Evolutionary conservation across 2,888 invertebrate species (phyloP), one percentile per base, ranked within the genome.

Genomic region (Chalcis sispes): DNA sequence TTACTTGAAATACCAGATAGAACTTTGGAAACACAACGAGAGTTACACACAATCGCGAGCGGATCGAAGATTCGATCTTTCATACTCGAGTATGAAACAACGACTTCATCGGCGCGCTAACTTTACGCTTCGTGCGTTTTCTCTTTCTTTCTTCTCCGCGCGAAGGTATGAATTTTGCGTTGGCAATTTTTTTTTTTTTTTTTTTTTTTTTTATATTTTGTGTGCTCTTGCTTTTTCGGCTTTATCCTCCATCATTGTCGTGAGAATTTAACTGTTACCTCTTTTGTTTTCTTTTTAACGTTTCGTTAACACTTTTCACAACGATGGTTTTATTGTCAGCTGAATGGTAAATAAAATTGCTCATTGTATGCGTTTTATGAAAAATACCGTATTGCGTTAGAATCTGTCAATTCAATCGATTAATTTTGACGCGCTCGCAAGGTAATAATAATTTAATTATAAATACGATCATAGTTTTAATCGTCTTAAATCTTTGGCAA

Each of bases 61-160:
- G 23, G 65, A 72, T 50, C n/a, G 58, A 20, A 72, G 72, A 72
- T 72, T 25, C 13, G 25, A 65, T 72, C 72, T 65, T 4, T 25
- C 52, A 25, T 52, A 66, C n/a, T n/a, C n/a, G n/a, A n/a, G n/a
- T n/a, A n/a, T n/a, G n/a, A n/a, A n/a, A 48, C 32, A 40, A n/a
- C 36, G 25, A 18, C n/a, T n/a, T n/a, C n/a, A n/a, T n/a, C n/a
- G 15, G 13, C 20, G 36, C 0, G 54, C 15, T n/a, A n/a, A 8
- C 20, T 72, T 72, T 32, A 69, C 62, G 67, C 61, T 42, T 59
- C 27, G 48, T 48, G 65, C 18, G 18, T 36, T 18, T 10, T 23
- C 15, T 18, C 10, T 20, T 25, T 2, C 32, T 7, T 27, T 29
- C 25, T 20, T 32, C 50, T n/a, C n/a, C n/a, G n/a, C n/a, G n/a